Base-by-base conservation (phyloP, 2,888 invertebrate species). In the Catocala sponsa region DNA sequence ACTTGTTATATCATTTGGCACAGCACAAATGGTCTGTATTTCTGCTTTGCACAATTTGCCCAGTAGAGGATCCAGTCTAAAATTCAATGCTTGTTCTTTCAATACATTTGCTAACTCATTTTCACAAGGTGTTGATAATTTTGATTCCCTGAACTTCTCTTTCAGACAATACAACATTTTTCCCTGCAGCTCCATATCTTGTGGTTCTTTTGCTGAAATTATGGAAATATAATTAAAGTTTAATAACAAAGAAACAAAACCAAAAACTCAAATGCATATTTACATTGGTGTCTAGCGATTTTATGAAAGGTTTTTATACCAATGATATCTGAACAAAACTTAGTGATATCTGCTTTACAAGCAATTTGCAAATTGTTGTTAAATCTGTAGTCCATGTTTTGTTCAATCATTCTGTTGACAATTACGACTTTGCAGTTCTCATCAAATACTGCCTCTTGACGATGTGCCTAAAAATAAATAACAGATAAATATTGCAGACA, bases 81-180 rank as follows among this genome's bases (percentile, higher is more conserved):
- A 97, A 90, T 99, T 98, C 41, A 98, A 91, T 11, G 99, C 99
- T 79, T 98, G 97, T 78, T 98, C 98, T 81, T 97, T 96, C 57
- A 99, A 94, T 52, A 98, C 96, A 74, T 95, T 96, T 0, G 97
- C 96, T 90, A 99, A 96, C 91, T 98, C 97, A 79, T 96, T 96
- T 80, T 98, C 97, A 88, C 99, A 99, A 15, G 95, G 92, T n/a
- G 92, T 89, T 11, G 97, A 96, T 51, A 99, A 90, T 85, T 96
- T 96, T 0, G 96, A 95, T 81, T 96, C 95, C 54, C 97, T 96
- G 82, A 98, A 98, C 84, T 97, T 96, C 55, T 95, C 95, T 89
- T 98, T 98, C 47, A 99, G 95, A 83, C 99, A 99, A 81, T 96
- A 96, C 48, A 98, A 96, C 33, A 96, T 97, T 93, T 97, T 97